Evolutionary conservation across 1,140 invertebrate species (phyloP), one percentile per base, ranked within the genome.

Genomic region (Zaprionus africanus): DNA sequence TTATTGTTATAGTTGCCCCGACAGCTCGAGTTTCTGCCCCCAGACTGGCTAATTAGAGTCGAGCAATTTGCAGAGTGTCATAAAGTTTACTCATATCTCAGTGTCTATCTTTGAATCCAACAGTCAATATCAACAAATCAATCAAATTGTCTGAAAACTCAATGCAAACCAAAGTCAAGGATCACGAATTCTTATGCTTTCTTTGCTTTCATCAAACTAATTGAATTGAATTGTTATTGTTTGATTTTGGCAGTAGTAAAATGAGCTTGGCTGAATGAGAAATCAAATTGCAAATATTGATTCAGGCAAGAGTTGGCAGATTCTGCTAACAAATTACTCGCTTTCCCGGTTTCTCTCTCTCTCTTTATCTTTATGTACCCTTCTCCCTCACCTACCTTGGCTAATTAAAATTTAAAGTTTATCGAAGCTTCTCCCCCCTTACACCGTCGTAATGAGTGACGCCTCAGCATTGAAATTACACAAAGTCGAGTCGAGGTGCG

Each of bases 141-240:
- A 79, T 88, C 81, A 88, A 88, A 88, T 88, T 88, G 84, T 58
- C 75, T 84, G 81, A 70, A 90, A 88, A 77, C 88, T 61, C 69
- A 78, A 59, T 57, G 71, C 15, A 53, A 64, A 60, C 34, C 36
- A 43, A 46, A 59, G 31, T 59, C 62, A 24, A 28, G 34, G 19
- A 51, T 12, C 4, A 41, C 15, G 38, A n/a, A n/a, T 17, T 17
- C 41, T 46, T 46, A 17, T 17, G 4, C 5, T 41, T 7, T 9
- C n/a, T 19, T 3, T 46, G 17, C 9, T 4, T 17, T 46, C 13
- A 26, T 15, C 3, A 31, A 88, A 84, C 74, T 87, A 88, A 80
- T 83, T 83, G 77, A 88, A 87, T 81, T 81, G 80, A 88, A 88
- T 78, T 84, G 81, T 79, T 87, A 87, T 83, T 87, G 74, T 87